These are phyloP conservation scores for Eristalis tenax DNA, from an alignment of 2,888 invertebrate species.

Conservation along the genomic window DNA sequence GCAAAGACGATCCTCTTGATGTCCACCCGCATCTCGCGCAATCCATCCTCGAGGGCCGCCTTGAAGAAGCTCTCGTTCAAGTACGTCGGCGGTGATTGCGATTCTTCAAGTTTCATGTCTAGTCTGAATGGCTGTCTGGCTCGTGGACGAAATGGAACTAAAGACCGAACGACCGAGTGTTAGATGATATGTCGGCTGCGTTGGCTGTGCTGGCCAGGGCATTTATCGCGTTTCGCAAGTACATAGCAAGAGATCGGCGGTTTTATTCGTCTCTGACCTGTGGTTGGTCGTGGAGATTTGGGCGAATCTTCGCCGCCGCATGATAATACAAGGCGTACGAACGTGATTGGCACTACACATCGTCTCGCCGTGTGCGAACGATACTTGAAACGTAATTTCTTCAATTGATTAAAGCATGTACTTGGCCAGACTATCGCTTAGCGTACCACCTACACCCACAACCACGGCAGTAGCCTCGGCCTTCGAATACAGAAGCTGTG, in stretches of 20 bases:
- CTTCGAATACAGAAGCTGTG: neutral
- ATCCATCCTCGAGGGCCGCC: constrained; percentile 78
- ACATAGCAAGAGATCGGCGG: constrained; percentile 5
- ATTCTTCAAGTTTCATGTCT: constrained; percentile 75
- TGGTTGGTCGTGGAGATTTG: constrained; percentile 3
- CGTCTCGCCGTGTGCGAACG: neutral
- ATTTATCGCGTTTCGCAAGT: constrained; percentile 26
- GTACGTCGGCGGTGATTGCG: constrained; percentile 75
- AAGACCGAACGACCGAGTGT: constrained; percentile 28
- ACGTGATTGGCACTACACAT: constrained; percentile 3
- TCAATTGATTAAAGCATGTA: neutral
- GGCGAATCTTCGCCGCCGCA: constrained; percentile 20
- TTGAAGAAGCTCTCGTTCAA: constrained; percentile 79
- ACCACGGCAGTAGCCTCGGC: too few relatives aligned
- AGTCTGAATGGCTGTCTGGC: neutral
- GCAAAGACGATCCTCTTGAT: constrained; percentile 77
- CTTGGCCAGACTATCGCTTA: constrained; percentile 16
- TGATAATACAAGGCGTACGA: constrained; percentile 31
- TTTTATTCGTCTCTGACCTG: constrained; percentile 3
- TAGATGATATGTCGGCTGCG: constrained; percentile 29
- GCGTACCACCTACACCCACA: constrained; percentile 1
- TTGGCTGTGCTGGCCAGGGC: neutral
- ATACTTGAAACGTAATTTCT: constrained; percentile 32
- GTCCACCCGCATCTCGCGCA: constrained; percentile 77
- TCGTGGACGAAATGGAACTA: constrained; percentile 39